Conservation (phyloP, 2,888 invertebrate genomes). For the Lochmaea crataegi region DNA sequence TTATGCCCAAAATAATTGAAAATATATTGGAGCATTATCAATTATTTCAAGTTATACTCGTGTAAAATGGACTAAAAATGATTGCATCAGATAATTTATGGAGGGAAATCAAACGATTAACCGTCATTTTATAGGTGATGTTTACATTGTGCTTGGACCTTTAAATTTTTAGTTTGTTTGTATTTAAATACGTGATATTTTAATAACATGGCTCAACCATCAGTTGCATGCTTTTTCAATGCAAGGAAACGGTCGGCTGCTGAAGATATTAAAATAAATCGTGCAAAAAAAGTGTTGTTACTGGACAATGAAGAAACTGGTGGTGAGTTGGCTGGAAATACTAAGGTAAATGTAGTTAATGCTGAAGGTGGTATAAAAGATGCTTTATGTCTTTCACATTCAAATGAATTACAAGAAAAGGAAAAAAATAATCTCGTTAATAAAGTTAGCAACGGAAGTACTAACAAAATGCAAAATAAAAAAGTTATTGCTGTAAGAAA, state of each 20-base stretch:
- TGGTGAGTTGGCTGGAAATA: slow-evolving; percentile 41
- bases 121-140: slow-evolving; percentile 18
- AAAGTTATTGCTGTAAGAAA: slow-evolving; percentile 44
- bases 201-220: slow-evolving; percentile 78
- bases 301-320: slow-evolving; percentile 55
- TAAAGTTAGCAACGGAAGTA: slow-evolving; percentile 44
- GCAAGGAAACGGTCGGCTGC: slow-evolving; percentile 80
- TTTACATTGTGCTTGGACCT: slow-evolving; percentile 35
- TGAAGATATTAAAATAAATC: slow-evolving; percentile 70
- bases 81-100: slow-evolving; percentile 22
- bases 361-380: slow-evolving; percentile 30
- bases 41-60: background rate
- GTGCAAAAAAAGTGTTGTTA: slow-evolving; percentile 68
- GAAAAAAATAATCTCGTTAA: slow-evolving; percentile 43
- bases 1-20: no score
- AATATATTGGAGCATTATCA: no score
- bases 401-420: slow-evolving; percentile 47
- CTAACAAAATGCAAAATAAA: slow-evolving; percentile 23
- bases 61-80: background rate
- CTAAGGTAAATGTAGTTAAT: slow-evolving; percentile 19
- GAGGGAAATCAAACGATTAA: slow-evolving; percentile 35
- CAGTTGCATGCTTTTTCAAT: slow-evolving; percentile 80
- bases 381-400: slow-evolving; percentile 26
- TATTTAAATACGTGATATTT: slow-evolving; percentile 39
- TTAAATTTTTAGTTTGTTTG: slow-evolving; percentile 56